phyloP scores from a whole-genome alignment of 2,113 vertebrate species.

The Hylia prasina region DNA sequence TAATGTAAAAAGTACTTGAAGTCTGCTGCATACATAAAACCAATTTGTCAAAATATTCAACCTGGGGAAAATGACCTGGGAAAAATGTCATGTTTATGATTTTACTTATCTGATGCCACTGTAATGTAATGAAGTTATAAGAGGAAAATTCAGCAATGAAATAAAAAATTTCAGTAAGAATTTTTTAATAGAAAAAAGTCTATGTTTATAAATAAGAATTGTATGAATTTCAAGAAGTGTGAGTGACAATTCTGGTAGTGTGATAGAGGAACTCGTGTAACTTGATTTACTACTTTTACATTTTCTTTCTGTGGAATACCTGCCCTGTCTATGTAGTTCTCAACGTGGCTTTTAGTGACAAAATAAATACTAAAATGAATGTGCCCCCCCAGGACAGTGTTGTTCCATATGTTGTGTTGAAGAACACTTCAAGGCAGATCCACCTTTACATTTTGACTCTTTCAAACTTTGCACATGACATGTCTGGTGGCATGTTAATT shows the following conservation, averaged over 20 bases:
- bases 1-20: not conserved
- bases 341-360: not conserved
- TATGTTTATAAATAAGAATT: not conserved
- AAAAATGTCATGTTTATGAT: not conserved
- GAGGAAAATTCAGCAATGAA: not conserved
- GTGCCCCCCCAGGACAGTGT: not conserved
- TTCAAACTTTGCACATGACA: not conserved
- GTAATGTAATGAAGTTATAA: not conserved
- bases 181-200: not conserved
- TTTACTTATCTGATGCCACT: not conserved
- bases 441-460: not conserved
- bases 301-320: not conserved
- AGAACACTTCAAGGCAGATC: not conserved
- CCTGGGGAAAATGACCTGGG: not conserved
- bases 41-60: not conserved
- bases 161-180: not conserved
- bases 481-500: not conserved
- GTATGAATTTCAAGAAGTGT: not conserved
- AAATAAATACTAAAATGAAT: not conserved
- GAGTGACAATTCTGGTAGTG: not conserved
- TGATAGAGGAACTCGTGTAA: not conserved
- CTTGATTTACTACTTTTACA: not conserved
- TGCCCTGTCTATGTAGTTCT: not conserved
- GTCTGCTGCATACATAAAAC: not conserved
- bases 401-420: not conserved